Conservation (phyloP, 2,888 invertebrate genomes). For the Argyresthia albistria region DNA sequence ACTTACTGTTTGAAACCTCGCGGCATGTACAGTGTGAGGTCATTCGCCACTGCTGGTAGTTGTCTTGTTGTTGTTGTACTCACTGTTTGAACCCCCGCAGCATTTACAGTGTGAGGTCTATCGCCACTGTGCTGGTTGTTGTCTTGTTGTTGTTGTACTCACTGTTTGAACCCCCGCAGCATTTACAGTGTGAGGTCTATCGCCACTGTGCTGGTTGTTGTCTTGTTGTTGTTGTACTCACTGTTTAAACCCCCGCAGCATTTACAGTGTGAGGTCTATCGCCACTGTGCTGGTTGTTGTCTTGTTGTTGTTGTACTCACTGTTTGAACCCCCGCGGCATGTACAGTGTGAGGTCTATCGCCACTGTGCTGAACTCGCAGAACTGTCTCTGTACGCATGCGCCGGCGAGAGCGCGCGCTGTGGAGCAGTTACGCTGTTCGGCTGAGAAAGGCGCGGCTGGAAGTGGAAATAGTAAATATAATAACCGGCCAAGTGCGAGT, state of each 20-base stretch:
- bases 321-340: conserved; percentile 17
- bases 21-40: conserved; percentile 29
- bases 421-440: conserved; percentile 16
- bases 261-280: conserved; percentile 33
- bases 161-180: conserved; percentile 21
- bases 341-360: conserved; percentile 32
- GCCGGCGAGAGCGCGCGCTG: conserved; percentile 20
- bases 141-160: no score
- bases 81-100: conserved; percentile 22
- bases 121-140: conserved; percentile 24
- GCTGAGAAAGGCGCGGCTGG: no score
- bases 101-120: conserved; percentile 32
- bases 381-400: conserved; percentile 21
- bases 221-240: no score
- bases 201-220: conserved; percentile 21
- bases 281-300: conserved; percentile 21
- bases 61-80: no score
- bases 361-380: conserved; percentile 30
- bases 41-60: conserved; percentile 27
- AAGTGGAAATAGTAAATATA: no score
- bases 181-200: conserved; percentile 34
- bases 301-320: no score
- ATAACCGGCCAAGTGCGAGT: no score
- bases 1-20: conserved; percentile 12
- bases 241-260: conserved; percentile 21